A percentile compares a stretch with the other conserved stretches of the same genome.
Evolutionary conservation across 1,140 invertebrate species (phyloP).

Genomic region (Drosophila nannoptera): DNA sequence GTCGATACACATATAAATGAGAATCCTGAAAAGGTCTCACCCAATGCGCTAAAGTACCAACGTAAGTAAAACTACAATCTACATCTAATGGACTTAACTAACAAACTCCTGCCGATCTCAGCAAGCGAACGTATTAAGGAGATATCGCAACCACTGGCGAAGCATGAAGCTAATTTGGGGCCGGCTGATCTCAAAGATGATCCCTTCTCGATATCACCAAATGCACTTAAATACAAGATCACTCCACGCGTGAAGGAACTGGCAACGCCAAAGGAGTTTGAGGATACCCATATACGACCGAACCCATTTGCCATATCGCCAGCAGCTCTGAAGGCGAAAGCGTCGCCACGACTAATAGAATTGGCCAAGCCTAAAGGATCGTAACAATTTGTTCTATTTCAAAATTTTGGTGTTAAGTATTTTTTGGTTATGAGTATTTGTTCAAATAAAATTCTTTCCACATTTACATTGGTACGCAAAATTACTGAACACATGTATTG

Average conservation of each 20-base stretch:
- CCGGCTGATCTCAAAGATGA: slow-evolving; percentile 63
- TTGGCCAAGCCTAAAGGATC: slow-evolving; percentile 79
- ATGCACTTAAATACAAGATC: slow-evolving; percentile 79
- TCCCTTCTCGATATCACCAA: slow-evolving; percentile 65
- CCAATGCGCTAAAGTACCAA: slow-evolving; percentile 58
- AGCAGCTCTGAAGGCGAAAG: slow-evolving; percentile 79
- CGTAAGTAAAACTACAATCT: slow-evolving; percentile 34
- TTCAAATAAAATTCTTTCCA: slow-evolving; percentile 7
- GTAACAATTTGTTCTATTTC: slow-evolving; percentile 3
- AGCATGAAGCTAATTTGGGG: slow-evolving; percentile 52
- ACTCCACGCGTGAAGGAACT: slow-evolving; percentile 79
- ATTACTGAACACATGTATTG: too few relatives aligned
- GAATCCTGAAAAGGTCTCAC: slow-evolving; percentile 48
- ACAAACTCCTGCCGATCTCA: slow-evolving; percentile 1
- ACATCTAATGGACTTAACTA: too few relatives aligned
- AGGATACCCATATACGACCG: slow-evolving; percentile 70
- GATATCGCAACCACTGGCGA: slow-evolving; percentile 54
- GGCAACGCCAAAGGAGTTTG: slow-evolving; percentile 79
- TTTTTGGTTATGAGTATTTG: slow-evolving; percentile 32
- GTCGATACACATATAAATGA: slow-evolving; percentile 56
- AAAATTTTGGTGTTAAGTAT: slow-evolving; percentile 8
- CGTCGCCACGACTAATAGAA: slow-evolving; percentile 79
- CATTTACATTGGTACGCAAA: too few relatives aligned
- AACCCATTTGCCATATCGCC: slow-evolving; percentile 71
- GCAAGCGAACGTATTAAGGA: slow-evolving; percentile 65